phyloP scores from a whole-genome alignment of 2,888 invertebrate species.

The Chromoteleia sp. region DNA sequence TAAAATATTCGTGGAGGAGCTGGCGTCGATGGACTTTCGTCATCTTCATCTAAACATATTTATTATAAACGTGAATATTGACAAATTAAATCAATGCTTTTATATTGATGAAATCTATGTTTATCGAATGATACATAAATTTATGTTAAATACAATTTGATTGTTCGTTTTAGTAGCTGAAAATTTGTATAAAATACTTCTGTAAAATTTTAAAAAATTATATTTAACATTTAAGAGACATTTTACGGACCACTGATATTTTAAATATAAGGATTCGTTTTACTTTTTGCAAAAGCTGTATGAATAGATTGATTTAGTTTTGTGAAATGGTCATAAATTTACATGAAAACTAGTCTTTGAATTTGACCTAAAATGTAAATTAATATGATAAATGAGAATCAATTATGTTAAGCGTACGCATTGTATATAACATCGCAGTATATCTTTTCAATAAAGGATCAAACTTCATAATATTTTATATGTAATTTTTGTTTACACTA shows the following conservation, averaged over 20 bases:
- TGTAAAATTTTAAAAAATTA: background rate
- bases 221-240: slow-evolving; percentile 11
- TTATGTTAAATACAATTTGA: too few species aligned
- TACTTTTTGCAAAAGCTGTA: slow-evolving; percentile 8
- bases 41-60: slow-evolving; percentile 80
- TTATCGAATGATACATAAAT: too few species aligned
- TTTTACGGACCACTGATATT: slow-evolving; percentile 7
- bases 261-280: slow-evolving; percentile 9
- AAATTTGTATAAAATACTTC: too few species aligned
- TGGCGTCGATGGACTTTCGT: slow-evolving; percentile 87
- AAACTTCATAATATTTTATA: too few species aligned
- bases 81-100: background rate
- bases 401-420: slow-evolving; percentile 24
- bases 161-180: too few species aligned
- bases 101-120: too few species aligned
- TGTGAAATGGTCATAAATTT: slow-evolving; percentile 27
- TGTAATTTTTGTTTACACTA: too few species aligned
- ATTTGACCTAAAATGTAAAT: slow-evolving; percentile 26
- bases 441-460: background rate
- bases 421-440: background rate
- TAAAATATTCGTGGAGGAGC: slow-evolving; percentile 89
- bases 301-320: slow-evolving; percentile 5
- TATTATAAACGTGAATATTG: background rate
- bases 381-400: slow-evolving; percentile 33
- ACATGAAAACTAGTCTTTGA: slow-evolving; percentile 12